These are phyloP conservation scores for rat (Rattus norvegicus) DNA, from an alignment of 2,113 vertebrate species.

Conservation along the genomic window GRCr8 NC_086025.1:130725001-130725500, in stretches of 20 bases:
- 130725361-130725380: neutral
- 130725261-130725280: neutral
- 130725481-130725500: neutral
- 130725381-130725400: neutral
- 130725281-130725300: neutral
- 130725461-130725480: no score
- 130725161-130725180: neutral
- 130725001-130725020: slow-evolving; percentile 90
- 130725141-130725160: neutral
- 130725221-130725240: neutral
- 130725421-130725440: neutral
- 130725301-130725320: neutral
- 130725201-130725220: neutral
- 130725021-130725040: slow-evolving; percentile 93
- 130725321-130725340: slow-evolving; percentile 19
- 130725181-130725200: neutral
- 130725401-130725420: neutral
- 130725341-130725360: neutral
- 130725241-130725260: neutral
- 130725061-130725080: slow-evolving; percentile 91
- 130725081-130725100: slow-evolving; percentile 84
- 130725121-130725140: neutral
- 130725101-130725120: neutral
- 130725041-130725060: slow-evolving; percentile 91
- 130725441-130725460: neutral